Percentiles rank a stretch among this genome's conserved stretches.
phyloP scores from a whole-genome alignment of 1,140 invertebrate genomes.

The Lasioglossum albipes region DNA sequence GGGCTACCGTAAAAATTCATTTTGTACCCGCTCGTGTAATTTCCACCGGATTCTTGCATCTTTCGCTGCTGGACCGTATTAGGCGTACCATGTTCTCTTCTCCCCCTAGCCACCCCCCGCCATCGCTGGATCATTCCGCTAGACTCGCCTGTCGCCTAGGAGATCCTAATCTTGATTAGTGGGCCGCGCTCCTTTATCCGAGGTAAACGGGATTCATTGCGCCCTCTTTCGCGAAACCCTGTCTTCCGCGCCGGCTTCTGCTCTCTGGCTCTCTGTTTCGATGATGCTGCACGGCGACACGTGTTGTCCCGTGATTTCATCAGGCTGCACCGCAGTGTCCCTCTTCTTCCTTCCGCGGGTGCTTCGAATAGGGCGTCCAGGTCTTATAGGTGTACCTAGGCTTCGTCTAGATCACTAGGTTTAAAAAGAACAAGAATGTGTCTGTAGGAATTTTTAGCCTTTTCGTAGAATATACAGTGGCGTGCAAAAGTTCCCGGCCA shows the following conservation, averaged over 20 bases:
- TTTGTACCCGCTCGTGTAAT: conserved; percentile 59
- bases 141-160: conserved; percentile 20
- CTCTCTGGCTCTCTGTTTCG: neutral
- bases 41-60: conserved; percentile 60
- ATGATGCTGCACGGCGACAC: neutral
- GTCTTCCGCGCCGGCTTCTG: neutral
- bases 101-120: conserved; percentile 6
- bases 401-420: no score
- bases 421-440: no score
- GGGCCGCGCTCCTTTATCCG: conserved; percentile 18
- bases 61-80: conserved; percentile 52
- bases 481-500: no score
- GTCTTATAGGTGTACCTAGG: no score
- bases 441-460: no score
- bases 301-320: neutral
- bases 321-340: neutral
- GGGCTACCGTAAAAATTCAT: conserved; percentile 68
- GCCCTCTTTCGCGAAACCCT: conserved; percentile 12
- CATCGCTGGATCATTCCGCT: conserved; percentile 1
- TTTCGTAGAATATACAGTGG: no score
- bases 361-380: no score
- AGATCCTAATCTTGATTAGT: conserved; percentile 48
- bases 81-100: conserved; percentile 47
- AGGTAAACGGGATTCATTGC: conserved; percentile 38
- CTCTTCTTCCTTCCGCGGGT: no score